Base-by-base conservation (phyloP, 2,888 invertebrate genomes). In the Lucinisca nassula region DNA sequence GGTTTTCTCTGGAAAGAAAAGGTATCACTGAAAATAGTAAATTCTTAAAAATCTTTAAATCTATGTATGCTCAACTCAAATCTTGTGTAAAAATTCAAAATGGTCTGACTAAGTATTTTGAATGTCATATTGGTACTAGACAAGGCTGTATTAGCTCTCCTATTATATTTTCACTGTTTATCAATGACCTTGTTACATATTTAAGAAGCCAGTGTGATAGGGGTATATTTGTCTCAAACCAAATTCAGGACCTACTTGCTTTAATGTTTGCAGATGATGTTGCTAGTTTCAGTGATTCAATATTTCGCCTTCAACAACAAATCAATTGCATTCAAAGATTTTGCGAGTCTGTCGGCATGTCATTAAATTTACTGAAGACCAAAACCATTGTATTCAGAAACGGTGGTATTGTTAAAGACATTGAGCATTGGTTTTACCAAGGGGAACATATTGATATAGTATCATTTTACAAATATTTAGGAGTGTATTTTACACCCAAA, bases 201-300 rank as follows among this genome's bases (percentile, higher is more conserved):
- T 4, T 77, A 61, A 77, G 61, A 37, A 10, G 12, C 10, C 35
- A 12, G 21, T 61, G 61, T 38, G 30, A 58, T 38, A 37, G 77
- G 38, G 58, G 61, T 40, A 61, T 77, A 24, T 58, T 27, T 27
- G 37, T 79, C 10, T 21, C 79, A 1, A 45, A 84, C n/a, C 45
- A 58, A 27, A 73, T 73, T 17, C 37, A 37, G 2, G 72, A 78
- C 27, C 38, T 73, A n/a, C 37, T 73, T 30, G 78, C 78, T n/a
- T 32, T 83, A 6, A 72, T 78, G 73, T 84, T 73, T 24, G 74
- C 78, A 17, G 79, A 79, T 55, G 79, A 79, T 72, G 55, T 83
- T 17, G 30, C 73, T 2, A 73, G 73, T 30, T 30, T 84, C 35
- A 74, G 61, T 21, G 74, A 84, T 70, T 74, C 79, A 12, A 74